A percentile compares a stretch with the other conserved stretches of the same genome.
Evolutionary conservation across 2,888 invertebrate genomes (phyloP).

Genomic region (Patella ulyssiponensis): DNA sequence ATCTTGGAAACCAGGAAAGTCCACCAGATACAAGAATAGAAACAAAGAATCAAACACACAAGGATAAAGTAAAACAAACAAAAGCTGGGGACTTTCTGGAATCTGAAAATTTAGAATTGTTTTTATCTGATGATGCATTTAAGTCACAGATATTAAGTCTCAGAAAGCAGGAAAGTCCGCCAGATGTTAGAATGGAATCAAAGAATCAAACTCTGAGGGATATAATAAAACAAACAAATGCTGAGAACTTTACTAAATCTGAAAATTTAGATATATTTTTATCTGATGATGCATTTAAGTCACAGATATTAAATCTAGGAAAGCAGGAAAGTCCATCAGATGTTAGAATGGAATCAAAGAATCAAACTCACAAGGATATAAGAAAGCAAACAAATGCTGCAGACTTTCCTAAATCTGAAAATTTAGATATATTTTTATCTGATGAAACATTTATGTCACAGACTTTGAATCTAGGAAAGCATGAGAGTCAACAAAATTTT

Average conservation of each 20-base stretch:
- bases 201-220: too few species aligned
- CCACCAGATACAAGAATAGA: too few species aligned
- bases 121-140: slow-evolving; percentile 17
- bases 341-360: too few species aligned
- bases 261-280: slow-evolving; percentile 29
- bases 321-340: too few species aligned
- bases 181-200: too few species aligned
- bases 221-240: too few species aligned
- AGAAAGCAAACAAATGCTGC: too few species aligned
- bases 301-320: not conserved
- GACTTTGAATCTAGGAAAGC: not conserved
- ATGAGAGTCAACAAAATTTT: too few species aligned
- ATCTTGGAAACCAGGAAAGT: too few species aligned
- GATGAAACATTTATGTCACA: not conserved
- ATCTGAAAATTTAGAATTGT: slow-evolving; percentile 28
- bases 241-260: slow-evolving; percentile 22
- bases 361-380: too few species aligned
- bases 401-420: slow-evolving; percentile 31
- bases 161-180: too few species aligned
- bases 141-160: not conserved
- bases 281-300: slow-evolving; percentile 3
- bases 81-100: slow-evolving; percentile 21
- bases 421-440: slow-evolving; percentile 25
- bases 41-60: not conserved
- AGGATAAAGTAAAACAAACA: not conserved